Percentiles rank a stretch among this genome's conserved stretches.
Conservation (phyloP, 2,888 invertebrate species). For the Blomia tropicalis region DNA sequence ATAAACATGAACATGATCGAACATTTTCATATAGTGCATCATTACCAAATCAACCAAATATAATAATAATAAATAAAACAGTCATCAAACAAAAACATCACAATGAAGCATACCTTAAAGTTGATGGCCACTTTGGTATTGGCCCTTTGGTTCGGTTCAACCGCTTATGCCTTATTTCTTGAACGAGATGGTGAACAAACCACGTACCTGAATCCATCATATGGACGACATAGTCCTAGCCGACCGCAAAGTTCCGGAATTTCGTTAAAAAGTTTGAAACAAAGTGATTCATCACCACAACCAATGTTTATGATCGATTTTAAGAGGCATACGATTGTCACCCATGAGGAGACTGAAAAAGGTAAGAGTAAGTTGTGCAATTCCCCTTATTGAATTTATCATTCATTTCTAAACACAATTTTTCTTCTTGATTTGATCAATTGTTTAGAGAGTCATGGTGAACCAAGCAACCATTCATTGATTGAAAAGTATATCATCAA, state of each 20-base stretch:
- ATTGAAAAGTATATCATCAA: conserved; percentile 5
- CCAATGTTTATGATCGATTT: conserved; percentile 5
- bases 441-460: neutral
- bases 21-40: neutral
- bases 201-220: no score
- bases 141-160: no score
- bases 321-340: neutral
- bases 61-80: no score
- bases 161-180: no score
- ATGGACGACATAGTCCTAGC: no score
- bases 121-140: no score
- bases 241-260: neutral
- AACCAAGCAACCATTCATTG: neutral
- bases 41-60: no score
- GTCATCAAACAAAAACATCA: no score
- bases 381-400: neutral
- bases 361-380: neutral
- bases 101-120: no score
- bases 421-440: no score
- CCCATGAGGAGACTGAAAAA: neutral
- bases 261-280: neutral
- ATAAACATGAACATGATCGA: neutral
- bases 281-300: neutral
- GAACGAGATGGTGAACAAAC: no score
- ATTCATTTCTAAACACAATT: neutral